Evolutionary conservation across 2,113 vertebrate genomes (phyloP).

Genomic region (Boulengerochromis microlepis): DNA sequence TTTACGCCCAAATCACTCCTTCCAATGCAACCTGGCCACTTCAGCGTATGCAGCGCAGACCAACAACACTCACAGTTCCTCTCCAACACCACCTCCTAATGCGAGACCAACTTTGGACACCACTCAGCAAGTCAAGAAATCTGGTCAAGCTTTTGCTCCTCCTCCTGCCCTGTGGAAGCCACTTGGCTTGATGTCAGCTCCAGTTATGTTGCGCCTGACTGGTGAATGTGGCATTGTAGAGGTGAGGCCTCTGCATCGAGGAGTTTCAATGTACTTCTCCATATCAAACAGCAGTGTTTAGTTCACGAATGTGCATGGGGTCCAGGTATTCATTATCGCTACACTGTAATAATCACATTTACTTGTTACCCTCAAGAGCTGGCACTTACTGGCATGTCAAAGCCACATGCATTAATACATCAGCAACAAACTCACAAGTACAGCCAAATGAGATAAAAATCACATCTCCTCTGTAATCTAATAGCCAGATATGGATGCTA

Average conservation of each 20-base stretch:
- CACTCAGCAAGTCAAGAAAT: neutral
- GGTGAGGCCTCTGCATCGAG: conserved; percentile 10
- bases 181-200: conserved; percentile 37
- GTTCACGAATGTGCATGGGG: neutral
- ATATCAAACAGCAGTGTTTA: neutral
- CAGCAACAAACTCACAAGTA: neutral
- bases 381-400: neutral
- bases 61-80: neutral
- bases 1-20: neutral
- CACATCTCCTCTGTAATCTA: neutral
- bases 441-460: neutral
- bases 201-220: conserved; percentile 56
- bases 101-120: neutral
- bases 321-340: neutral
- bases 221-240: conserved; percentile 49
- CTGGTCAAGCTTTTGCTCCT: neutral
- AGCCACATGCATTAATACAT: neutral
- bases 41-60: neutral
- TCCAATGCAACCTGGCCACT: neutral
- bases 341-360: neutral
- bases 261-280: neutral
- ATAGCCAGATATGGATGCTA: neutral
- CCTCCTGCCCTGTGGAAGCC: neutral
- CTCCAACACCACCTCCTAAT: conserved; percentile 12
- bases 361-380: neutral